Evolutionary conservation across 1,140 invertebrate species (phyloP).

Genomic region (Hyles euphorbiae): DNA sequence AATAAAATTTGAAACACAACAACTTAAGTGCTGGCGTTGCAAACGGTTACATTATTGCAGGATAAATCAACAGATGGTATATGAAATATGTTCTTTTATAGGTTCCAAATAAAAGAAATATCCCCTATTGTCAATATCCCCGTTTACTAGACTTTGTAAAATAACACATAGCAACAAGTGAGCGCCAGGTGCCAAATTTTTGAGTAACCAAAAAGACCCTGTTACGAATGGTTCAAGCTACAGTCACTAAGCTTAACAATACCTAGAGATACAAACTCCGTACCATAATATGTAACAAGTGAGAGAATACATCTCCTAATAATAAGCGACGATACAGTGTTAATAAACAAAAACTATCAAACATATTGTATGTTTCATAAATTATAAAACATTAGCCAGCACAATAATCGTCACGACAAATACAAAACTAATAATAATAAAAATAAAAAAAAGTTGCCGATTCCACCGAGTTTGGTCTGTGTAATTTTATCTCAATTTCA

Average conservation of each 20-base stretch:
- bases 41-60: slow-evolving; percentile 28
- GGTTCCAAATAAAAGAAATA: slow-evolving; percentile 54
- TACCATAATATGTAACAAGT: slow-evolving; percentile 12
- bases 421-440: too few relatives aligned
- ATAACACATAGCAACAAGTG: slow-evolving; percentile 41
- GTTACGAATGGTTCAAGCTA: slow-evolving; percentile 38
- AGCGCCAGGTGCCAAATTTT: slow-evolving; percentile 54
- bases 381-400: too few relatives aligned
- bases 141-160: slow-evolving; percentile 31
- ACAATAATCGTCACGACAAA: too few relatives aligned
- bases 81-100: slow-evolving; percentile 58
- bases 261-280: slow-evolving; percentile 33
- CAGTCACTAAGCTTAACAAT: slow-evolving; percentile 37
- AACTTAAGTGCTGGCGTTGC: slow-evolving; percentile 46
- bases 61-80: slow-evolving; percentile 22
- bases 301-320: too few relatives aligned
- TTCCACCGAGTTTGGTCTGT: too few relatives aligned
- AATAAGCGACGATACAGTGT: too few relatives aligned
- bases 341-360: too few relatives aligned
- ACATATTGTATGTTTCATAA: too few relatives aligned
- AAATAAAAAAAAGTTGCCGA: too few relatives aligned
- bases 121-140: slow-evolving; percentile 29
- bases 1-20: slow-evolving; percentile 50
- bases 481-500: background rate
- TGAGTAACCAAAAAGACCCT: slow-evolving; percentile 62